These are phyloP conservation scores for Syngnathus rostellatus DNA, from an alignment of 2,797 vertebrate genomes.

Conservation along the genomic window DNA sequence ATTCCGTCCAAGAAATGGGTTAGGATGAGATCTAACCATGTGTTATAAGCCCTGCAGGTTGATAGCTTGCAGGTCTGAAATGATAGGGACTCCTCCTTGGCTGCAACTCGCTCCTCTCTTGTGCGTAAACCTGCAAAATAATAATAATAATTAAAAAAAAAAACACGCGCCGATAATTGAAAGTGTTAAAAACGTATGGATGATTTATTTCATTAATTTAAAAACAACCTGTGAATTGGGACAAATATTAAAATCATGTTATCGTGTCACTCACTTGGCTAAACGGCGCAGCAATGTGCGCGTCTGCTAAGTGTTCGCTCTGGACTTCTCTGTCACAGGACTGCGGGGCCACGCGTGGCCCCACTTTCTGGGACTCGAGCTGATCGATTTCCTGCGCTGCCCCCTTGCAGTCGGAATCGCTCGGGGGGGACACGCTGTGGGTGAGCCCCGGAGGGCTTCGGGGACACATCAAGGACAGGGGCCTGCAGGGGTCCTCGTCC, in stretches of 20 bases:
- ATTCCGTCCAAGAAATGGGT: neutral
- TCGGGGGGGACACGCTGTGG: slow-evolving; percentile 42
- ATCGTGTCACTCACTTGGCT: slow-evolving; percentile 60
- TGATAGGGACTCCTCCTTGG: slow-evolving; percentile 69
- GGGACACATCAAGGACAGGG: slow-evolving; percentile 57
- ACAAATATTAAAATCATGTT: neutral
- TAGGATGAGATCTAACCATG: slow-evolving; percentile 63
- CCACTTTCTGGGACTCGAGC: slow-evolving; percentile 51
- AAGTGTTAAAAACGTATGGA: neutral
- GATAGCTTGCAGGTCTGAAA: slow-evolving; percentile 70
- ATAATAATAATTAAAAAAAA: slow-evolving; percentile 12
- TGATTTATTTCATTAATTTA: slow-evolving; percentile 9
- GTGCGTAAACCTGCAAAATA: slow-evolving; percentile 75
- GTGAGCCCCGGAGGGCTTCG: slow-evolving; percentile 50
- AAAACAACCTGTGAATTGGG: neutral
- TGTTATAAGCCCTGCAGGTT: slow-evolving; percentile 65
- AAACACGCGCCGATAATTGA: neutral
- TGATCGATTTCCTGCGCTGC: slow-evolving; percentile 25
- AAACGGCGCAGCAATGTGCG: slow-evolving; percentile 55
- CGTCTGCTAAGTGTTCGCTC: slow-evolving; percentile 57
- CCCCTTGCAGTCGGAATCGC: slow-evolving; percentile 47
- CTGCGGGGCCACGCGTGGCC: slow-evolving; percentile 45
- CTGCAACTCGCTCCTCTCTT: slow-evolving; percentile 75
- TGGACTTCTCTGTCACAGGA: slow-evolving; percentile 59
- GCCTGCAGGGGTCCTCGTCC: slow-evolving; percentile 76